Evolutionary conservation across 2,797 vertebrate genomes (phyloP), one percentile per base, ranked within the genome.

Genomic region (Ataeniobius toweri): DNA sequence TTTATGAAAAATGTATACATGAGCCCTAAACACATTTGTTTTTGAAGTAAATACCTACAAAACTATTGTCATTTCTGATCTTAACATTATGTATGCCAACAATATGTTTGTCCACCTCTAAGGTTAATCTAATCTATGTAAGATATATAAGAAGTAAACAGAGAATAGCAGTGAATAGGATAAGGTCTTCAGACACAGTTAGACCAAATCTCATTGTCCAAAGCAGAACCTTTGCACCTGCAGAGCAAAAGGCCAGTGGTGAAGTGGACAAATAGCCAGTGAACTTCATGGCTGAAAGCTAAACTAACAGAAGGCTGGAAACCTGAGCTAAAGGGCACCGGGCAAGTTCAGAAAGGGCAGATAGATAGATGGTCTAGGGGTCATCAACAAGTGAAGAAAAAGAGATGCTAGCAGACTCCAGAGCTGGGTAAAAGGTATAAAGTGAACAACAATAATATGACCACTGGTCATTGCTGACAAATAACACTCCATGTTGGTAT

Each of bases 231-330:
- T 69, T 6, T 55, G 39, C 44, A 24, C 14, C 31, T 2, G 22
- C 31, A 13, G 7, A 24, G 28, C 44, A 70, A 55, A 48, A 44
- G 39, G 50, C 50, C 65, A 46, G 36, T 44, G 39, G 18, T 26
- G 7, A 69, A 46, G 65, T 6, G 63, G 24, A 69, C 36, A 69
- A 76, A 56, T 68, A 13, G 39, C 9, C n/a, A 69, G 36, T 56
- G 51, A 24, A 10, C 31, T 41, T 73, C n/a, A 73, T 46, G 59
- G 39, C 36, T 63, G 12, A 41, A 44, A 73, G 58, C 58, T 72
- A 51, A 36, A 46, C 26, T 56, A 13, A 68, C 61, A 73, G 71
- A 68, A 48, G 61, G 61, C 48, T 31, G 14, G 59, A 78, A 73
- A 78, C 39, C 50, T 79, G 51, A 68, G 69, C 56, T 72, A 18